These are phyloP conservation scores for Pantala flavescens DNA, from an alignment of 1,140 invertebrate species.

Conservation along the genomic window DNA sequence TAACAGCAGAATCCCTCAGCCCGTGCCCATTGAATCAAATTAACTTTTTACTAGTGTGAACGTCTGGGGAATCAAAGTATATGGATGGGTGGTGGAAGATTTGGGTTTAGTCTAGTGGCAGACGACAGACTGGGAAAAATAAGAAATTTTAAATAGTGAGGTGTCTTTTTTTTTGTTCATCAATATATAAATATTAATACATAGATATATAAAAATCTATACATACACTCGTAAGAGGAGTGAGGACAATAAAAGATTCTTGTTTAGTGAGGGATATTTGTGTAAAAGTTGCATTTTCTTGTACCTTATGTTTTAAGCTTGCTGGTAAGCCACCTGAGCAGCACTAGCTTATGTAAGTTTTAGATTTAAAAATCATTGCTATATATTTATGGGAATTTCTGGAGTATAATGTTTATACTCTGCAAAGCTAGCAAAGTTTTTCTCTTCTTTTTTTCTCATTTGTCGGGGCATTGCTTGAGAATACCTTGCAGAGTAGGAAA, in stretches of 20 bases:
- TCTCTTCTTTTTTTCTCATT: no score
- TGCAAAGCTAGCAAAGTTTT: neutral
- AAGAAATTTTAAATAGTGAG: neutral
- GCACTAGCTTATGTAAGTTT: slow-evolving; percentile 1
- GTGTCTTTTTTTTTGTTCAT: slow-evolving; percentile 6
- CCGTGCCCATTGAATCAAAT: neutral
- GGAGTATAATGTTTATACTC: neutral
- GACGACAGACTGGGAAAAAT: neutral
- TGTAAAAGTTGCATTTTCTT: slow-evolving; percentile 3
- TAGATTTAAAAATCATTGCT: neutral
- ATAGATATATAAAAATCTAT: neutral
- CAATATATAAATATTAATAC: neutral
- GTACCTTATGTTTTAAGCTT: neutral
- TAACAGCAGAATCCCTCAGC: neutral
- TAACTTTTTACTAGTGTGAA: neutral
- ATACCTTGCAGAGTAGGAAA: no score
- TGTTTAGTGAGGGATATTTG: neutral
- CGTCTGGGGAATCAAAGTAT: slow-evolving; percentile 8
- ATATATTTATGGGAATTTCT: neutral
- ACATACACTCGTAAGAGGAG: neutral
- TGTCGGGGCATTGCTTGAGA: no score
- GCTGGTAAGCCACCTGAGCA: neutral
- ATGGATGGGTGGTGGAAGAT: slow-evolving; percentile 7
- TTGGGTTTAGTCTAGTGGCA: slow-evolving; percentile 4
- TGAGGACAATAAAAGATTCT: slow-evolving; percentile 6